Conservation (phyloP, 2,888 invertebrate genomes). For the Drosophila mulleri region DNA sequence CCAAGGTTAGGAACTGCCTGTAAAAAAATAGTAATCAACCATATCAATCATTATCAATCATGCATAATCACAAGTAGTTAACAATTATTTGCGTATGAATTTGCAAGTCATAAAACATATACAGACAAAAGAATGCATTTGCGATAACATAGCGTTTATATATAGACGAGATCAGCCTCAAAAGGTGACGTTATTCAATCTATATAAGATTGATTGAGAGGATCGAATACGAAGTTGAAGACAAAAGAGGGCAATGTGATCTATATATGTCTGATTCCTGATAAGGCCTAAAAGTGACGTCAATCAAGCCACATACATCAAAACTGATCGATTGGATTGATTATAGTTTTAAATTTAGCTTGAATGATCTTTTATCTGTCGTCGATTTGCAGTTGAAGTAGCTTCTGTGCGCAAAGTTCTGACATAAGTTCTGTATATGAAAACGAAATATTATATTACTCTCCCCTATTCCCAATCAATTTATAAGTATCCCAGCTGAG, state of each 20-base stretch:
- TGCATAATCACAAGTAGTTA: conserved; percentile 1
- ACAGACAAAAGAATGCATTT: conserved; percentile 5
- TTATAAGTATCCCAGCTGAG: background rate
- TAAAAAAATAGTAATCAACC: background rate
- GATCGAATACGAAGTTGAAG: background rate
- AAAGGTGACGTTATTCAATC: background rate
- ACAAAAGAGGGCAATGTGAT: background rate
- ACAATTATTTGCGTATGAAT: conserved; percentile 6
- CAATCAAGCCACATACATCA: background rate
- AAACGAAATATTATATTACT: background rate
- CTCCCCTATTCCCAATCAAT: background rate
- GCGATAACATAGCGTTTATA: background rate
- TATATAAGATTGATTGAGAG: conserved; percentile 2
- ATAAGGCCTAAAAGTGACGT: background rate
- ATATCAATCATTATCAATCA: conserved; percentile 9
- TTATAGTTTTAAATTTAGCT: background rate
- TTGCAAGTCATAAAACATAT: conserved; percentile 1
- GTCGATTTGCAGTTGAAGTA: too few relatives aligned
- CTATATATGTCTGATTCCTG: background rate
- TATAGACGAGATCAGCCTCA: conserved; percentile 10
- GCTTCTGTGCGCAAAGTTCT: too few relatives aligned
- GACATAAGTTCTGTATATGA: too few relatives aligned
- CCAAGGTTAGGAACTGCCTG: conserved; percentile 21
- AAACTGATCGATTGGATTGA: background rate
- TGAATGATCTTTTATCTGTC: background rate